Conservation (phyloP, 2,888 invertebrate species). For the Galeruca laticollis region DNA sequence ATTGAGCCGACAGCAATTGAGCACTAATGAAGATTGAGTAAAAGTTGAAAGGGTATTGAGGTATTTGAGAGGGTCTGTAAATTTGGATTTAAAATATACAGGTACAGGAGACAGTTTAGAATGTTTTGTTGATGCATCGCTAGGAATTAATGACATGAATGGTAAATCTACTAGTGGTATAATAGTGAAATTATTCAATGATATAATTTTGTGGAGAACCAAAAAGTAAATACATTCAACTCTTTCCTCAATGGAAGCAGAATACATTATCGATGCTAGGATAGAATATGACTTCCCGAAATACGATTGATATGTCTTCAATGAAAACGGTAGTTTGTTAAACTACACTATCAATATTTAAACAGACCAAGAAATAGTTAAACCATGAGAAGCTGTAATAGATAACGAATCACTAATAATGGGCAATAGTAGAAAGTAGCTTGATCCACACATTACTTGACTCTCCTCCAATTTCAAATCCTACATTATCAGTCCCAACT, state of each 20-base stretch:
- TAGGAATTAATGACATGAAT: constrained; percentile 1
- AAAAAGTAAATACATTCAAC: neutral
- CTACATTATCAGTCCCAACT: too few species aligned
- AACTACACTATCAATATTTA: too few species aligned
- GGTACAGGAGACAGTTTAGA: neutral
- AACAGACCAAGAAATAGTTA: too few species aligned
- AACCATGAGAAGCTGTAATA: too few species aligned
- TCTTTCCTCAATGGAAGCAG: constrained; percentile 1
- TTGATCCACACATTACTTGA: too few species aligned
- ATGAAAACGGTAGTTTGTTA: too few species aligned
- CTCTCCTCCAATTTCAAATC: too few species aligned
- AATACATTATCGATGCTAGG: neutral
- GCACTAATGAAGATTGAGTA: neutral
- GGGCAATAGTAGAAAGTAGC: too few species aligned
- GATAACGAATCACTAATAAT: too few species aligned
- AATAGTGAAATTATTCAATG: neutral
- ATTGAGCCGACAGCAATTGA: neutral
- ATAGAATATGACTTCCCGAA: too few species aligned
- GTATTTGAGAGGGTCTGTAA: constrained; percentile 1
- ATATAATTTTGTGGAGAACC: neutral
- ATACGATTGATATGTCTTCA: too few species aligned
- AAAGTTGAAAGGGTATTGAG: constrained; percentile 1
- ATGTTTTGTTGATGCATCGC: constrained; percentile 1
- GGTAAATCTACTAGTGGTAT: constrained; percentile 7
- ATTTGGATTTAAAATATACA: neutral